Base-by-base conservation (phyloP, 2,888 invertebrate species). In the Tineola bisselliella region DNA sequence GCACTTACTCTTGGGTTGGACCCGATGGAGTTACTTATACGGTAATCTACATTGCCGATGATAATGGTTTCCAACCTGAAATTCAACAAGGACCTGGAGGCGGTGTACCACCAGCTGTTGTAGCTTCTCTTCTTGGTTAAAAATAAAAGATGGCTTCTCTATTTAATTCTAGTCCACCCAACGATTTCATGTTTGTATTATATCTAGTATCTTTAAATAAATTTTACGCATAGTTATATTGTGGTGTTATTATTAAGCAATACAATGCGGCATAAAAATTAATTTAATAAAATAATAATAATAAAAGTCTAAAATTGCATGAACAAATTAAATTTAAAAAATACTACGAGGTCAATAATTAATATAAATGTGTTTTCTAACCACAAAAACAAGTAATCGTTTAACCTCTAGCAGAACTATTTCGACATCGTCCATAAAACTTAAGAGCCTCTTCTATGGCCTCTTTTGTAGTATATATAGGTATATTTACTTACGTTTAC, bases 11-110 rank as follows among this genome's bases (percentile, higher is more conserved):
- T 13, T 82, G 75, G 69, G 70, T 71, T 25, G 77, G 73, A 19
- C 74, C 73, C 31, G 78, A 79, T 64, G 80, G 81, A 15, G 70
- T 74, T 61, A 74, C 70, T n/a, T 79, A 83, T 68, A 77, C 74
- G 59, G 69, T 81, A 12, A 73, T 68, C 58, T 87, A 82, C 69
- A 70, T 73, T 1, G 84, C 86, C 19, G 84, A 87, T 65, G 82
- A 84, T 63, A 80, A 81, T 64, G 84, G 87, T 38, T 86, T 75
- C 71, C 74, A 73, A 63, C 78, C 81, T 59, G 44, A 54, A 44
- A 43, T 60, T 17, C 44, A 70, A 33, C 68, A 72, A 59, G 71
- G 70, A 0, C 66, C 68, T 8, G 71, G 68, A 17, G 68, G 71
- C 25, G 65, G 63, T 4, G 60, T 69, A 13, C 69, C 71, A 1